Evolutionary conservation across 2,888 invertebrate species (phyloP), one percentile per base, ranked within the genome.

Genomic region (Pandemis cinnamomeana): DNA sequence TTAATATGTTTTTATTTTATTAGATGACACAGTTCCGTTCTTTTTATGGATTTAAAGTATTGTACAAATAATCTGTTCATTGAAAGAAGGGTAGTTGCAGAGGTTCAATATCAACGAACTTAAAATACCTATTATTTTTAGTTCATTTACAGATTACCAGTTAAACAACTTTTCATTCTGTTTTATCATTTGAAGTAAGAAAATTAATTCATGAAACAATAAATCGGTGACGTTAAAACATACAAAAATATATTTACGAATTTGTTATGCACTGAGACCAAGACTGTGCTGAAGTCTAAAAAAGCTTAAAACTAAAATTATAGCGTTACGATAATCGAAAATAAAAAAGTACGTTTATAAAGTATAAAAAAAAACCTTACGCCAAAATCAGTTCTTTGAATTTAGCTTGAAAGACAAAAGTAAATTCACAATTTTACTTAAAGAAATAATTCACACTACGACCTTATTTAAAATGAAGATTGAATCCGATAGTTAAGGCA

Each of bases 301-400:
- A 66, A 60, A 72, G 36, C 70, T 66, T 70, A 53, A 69, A 51
- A 67, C 27, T 71, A 64, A 58, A 71, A 64, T 44, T 42, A 72
- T n/a, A 20, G 27, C 44, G 58, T 51, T 60, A 60, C 20, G 42
- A 64, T 53, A 67, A 61, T 67, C n/a, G 71, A 67, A 67, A 62
- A 68, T 53, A 67, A 53, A 67, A 55, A 67, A 55, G 44, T 55
- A 68, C 53, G 44, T 61, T 62, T 58, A 72, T 63, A 74, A 74
- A 71, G 58, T 70, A 60, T 55, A 70, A 71, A 71, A 74, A 27
- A 53, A 70, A 74, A 71, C 44, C 74, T 74, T 74, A 74, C 41
- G 66, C 74, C 74, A 74, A 73, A 66, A 68, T 74, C 74, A 71
- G 74, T 74, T 67, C 74, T 67, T 61, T 74, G 74, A 66, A 74